Conservation (phyloP, 2,797 vertebrate genomes). For the Oreochromis grahami region DNA sequence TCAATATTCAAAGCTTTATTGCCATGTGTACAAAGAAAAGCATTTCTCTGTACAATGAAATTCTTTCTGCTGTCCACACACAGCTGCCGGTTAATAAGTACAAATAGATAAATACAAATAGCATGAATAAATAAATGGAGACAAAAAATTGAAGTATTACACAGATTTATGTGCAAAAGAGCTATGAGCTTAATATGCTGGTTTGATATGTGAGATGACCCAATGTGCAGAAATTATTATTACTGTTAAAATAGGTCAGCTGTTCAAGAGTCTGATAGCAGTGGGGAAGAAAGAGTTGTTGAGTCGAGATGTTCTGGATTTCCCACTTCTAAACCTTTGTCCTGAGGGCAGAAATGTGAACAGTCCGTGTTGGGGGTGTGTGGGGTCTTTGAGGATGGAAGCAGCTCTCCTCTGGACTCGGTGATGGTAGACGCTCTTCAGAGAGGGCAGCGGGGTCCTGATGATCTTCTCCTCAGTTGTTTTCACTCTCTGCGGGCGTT, state of each 20-base stretch:
- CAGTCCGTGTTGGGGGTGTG: background rate
- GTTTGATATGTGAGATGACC: background rate
- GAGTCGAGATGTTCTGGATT: background rate
- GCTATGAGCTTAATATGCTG: background rate
- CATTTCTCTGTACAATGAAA: too few relatives aligned
- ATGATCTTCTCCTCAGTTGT: background rate
- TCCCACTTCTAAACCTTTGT: background rate
- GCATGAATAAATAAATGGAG: background rate
- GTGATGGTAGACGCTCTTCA: background rate
- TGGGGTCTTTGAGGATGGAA: background rate
- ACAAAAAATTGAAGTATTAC: background rate
- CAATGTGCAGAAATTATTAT: background rate
- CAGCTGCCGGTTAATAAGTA: too few relatives aligned
- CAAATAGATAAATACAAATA: background rate
- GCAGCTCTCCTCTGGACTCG: background rate
- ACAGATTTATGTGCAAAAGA: background rate
- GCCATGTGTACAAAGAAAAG: too few relatives aligned
- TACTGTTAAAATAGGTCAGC: background rate
- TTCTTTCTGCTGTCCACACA: too few relatives aligned
- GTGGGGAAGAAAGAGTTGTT: background rate
- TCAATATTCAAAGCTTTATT: too few relatives aligned
- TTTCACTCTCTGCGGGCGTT: background rate
- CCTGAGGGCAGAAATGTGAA: background rate
- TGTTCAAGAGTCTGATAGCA: background rate
- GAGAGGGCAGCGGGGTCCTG: fast-evolving